These are phyloP conservation scores for Chiloscyllium plagiosum DNA, from an alignment of 2,113 vertebrate species.

Conservation along the genomic window DNA sequence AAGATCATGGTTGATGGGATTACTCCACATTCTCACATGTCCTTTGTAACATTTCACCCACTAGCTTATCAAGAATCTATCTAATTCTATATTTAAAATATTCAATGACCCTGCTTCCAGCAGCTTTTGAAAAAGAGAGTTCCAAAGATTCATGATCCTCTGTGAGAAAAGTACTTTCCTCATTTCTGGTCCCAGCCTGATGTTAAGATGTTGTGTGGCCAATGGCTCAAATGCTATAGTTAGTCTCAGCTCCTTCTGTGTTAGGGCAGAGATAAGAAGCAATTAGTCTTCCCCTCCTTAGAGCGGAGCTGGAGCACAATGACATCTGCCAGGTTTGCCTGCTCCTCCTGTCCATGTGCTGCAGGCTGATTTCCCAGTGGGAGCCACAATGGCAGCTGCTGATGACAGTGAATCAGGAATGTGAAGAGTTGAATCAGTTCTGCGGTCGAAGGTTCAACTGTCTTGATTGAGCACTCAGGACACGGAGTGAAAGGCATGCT, in stretches of 20 bases:
- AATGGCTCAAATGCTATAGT: background rate
- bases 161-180: too few species aligned
- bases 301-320: background rate
- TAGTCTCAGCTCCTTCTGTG: background rate
- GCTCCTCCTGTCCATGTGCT: background rate
- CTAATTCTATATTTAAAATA: too few species aligned
- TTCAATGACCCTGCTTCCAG: too few species aligned
- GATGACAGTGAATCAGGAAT: background rate
- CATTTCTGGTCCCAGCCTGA: background rate
- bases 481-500: too few species aligned
- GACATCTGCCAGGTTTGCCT: background rate
- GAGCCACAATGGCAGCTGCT: background rate
- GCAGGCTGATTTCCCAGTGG: background rate
- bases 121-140: too few species aligned
- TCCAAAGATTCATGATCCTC: too few species aligned
- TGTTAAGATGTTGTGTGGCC: background rate
- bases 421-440: background rate
- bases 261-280: background rate
- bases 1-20: too few species aligned
- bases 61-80: too few species aligned
- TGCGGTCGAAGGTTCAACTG: background rate
- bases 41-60: too few species aligned
- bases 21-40: too few species aligned
- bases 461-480: background rate
- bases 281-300: background rate